A percentile compares a stretch with the other conserved stretches of the same genome.
These are phyloP conservation scores for Pangasius krempfi DNA, from an alignment of 2,797 vertebrate genomes.

Conservation along the genomic window DNA sequence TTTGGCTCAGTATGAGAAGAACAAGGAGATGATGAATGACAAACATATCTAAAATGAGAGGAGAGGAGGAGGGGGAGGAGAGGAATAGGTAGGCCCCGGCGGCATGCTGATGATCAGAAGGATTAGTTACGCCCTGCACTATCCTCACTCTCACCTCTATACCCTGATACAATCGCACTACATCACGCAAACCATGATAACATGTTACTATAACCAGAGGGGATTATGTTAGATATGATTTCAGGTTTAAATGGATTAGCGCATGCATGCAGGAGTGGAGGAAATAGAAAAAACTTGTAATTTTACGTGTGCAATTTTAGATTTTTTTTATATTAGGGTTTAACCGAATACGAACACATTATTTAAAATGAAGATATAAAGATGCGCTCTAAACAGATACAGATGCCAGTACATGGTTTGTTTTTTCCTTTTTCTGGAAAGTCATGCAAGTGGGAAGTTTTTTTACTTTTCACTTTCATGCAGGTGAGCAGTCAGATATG, in stretches of 20 bases:
- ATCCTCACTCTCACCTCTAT: conserved; percentile 26
- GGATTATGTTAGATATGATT: conserved; percentile 37
- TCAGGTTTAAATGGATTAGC: conserved; percentile 24
- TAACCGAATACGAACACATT: background rate
- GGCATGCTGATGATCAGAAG: conserved; percentile 71
- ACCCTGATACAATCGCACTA: conserved; percentile 31
- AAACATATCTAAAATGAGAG: conserved; percentile 52
- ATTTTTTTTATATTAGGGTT: background rate
- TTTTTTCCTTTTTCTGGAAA: background rate
- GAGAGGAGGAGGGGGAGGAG: conserved; percentile 18
- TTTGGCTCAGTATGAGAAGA: conserved; percentile 68
- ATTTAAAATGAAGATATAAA: background rate
- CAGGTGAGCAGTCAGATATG: background rate
- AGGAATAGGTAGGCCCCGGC: conserved; percentile 59
- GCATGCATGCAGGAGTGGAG: background rate
- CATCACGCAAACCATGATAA: conserved; percentile 31
- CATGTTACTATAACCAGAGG: conserved; percentile 21
- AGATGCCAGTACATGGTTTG: background rate
- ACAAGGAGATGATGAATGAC: conserved; percentile 69
- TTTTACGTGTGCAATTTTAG: background rate
- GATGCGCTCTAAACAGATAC: background rate
- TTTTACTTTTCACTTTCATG: background rate
- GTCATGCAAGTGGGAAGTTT: background rate
- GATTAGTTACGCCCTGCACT: conserved; percentile 57
- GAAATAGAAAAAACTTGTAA: conserved; percentile 1